Evolutionary conservation across 2,113 vertebrate genomes (phyloP), one percentile per base, ranked within the genome.

Genomic region (Rhynchomys soricoides): DNA sequence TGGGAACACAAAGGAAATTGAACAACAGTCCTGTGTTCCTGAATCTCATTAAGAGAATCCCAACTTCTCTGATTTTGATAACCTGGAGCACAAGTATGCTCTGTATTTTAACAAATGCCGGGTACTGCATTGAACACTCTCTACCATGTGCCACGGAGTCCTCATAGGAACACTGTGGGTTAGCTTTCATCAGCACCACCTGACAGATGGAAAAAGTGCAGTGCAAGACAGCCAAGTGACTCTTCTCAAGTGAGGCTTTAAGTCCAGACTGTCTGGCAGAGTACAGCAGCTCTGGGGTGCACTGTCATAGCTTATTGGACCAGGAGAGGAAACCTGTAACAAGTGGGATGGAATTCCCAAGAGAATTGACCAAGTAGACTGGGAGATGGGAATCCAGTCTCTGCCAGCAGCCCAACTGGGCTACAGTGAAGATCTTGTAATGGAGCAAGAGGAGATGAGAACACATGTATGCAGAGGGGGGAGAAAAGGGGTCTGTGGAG

Each of bases 381-480:
- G 40, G 78, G 90, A 59, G 73, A 74, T 26, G 50, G 37, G 52
- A 50, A n/a, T n/a, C 45, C 62, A 59, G 37, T 59, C 11, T 55
- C 68, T 71, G 40, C 9, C 7, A 43, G 70, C 5, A 70, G 81
- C 57, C 24, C 57, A 17, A 15, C 24, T 17, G n/a, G 26, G 59
- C 75, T 48, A 26, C 17, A 24, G 40, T 34, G 34, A 86, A 1
- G 43, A 40, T 81, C 45, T 48, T 43, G 19, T 12, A 52, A 1
- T 4, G 40, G 50, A 73, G 22, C 12, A 4, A 0, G 11, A 62
- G 29, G 43, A 45, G 3, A 40, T 4, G 16, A 86, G n/a, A 93
- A 31, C 6, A 10, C 1, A 0, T 57, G 45, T 17, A 2, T 6
- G 9, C 3, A 7, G 40, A 57, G 15, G 24, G 11, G 48, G 40